Base-by-base conservation (phyloP, 2,888 invertebrate species). In the Cyrtodaria siliqua region DNA sequence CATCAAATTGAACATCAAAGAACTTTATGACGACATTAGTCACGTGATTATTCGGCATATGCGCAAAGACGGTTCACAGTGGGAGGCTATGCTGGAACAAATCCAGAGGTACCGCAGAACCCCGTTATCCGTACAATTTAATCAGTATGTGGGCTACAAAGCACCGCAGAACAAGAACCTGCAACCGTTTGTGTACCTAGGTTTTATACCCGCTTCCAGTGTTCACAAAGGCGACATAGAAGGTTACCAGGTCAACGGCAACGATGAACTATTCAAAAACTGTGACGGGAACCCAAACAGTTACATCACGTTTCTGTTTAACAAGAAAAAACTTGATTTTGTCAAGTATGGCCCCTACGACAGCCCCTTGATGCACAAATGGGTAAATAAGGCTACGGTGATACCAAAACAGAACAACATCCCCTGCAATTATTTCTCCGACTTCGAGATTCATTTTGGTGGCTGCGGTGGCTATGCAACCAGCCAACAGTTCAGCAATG, bases 211-310 rank as follows among this genome's bases (percentile, higher is more conserved):
- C 2, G 24, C 6, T 1, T n/a, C 49, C 16, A 62, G 57, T 2
- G 73, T 64, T 1, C 63, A 53, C 0, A 69, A 56, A 12, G 23
- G 72, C 29, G 79, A 79, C 38, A 79, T 56, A 53, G 75, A 79
- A 40, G 82, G 82, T 1, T 82, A 79, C 52, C 69, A 61, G 9
- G 62, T 63, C 8, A 68, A 68, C 29, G 77, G 79, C 3, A 33
- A 61, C 4, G 74, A 82, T 27, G 52, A 64, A 2, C 23, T 50
- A 2, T 82, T 82, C 29, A 56, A 9, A 1, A 82, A 79, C 40
- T 82, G 82, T 26, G 79, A 82, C 38, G 66, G 67, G 23, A 80
- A 83, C 49, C 83, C 83, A 6, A 83, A 83, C 59, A 79, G 79
- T 38, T 83, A 83, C 40, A 27, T 83, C 2, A 61, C 63, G 1